Base-by-base conservation (phyloP, 2,797 vertebrate species). In the Setipinna tenuifilis region DNA sequence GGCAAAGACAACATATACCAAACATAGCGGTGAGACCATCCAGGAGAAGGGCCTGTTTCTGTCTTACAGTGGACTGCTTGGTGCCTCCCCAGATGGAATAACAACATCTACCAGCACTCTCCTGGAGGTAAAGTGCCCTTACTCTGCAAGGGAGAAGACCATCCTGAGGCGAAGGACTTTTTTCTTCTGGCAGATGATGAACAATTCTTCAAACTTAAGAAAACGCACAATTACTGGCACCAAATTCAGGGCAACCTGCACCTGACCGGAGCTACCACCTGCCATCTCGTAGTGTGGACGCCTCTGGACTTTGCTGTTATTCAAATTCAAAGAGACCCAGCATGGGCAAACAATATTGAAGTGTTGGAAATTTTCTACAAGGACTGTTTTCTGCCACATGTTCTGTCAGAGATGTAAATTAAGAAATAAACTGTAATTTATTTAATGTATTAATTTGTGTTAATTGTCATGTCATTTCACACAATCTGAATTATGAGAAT, bases 31-130 rank as follows among this genome's bases (percentile, higher is more conserved):
- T 81, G 65, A 50, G 3, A 28, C 62, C n/a, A 85, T 85, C 46
- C 86, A 84, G 83, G 86, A 82, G 83, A 84, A 58, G 84, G 75
- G 82, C 71, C 35, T 82, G n/a, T 85, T 87, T 81, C 81, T 87
- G 23, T 85, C 86, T 81, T 68, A 81, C 81, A 87, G 86, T 48
- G 31, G 86, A 81, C 65, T 87, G 86, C 84, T 85, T 12, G 62
- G 86, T 85, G 71, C 59, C 50, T 84, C 78, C 84, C 83, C 83
- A 71, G 82, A 85, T 83, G 82, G 82, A 44, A 85, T 75, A 35
- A 65, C 83, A 48, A 62, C 84, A 50, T 41, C 14, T 68, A 65
- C 83, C 54, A 65, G 68, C 75, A 83, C n/a, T n/a, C 46, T 85
- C 23, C 48, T 83, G 81, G 86, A 85, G 57, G 83, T 86, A 9